phyloP scores from a whole-genome alignment of 2,888 invertebrate species.

The Pardosa pseudoannulata region DNA sequence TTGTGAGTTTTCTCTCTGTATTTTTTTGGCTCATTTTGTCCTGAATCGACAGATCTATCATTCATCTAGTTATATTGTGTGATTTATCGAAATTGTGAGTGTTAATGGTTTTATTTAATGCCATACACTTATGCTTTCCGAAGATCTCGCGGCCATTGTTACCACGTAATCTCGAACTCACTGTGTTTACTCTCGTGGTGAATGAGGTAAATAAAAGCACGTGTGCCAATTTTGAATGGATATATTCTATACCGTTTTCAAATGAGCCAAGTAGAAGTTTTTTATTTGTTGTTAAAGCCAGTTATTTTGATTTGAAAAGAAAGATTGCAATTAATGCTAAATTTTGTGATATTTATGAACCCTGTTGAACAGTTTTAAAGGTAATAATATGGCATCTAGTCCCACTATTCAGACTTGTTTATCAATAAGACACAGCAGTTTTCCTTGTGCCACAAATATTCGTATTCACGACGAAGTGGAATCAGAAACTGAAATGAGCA shows the following conservation, averaged over 20 bases:
- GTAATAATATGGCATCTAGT: constrained; percentile 58
- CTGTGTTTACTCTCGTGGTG: constrained; percentile 1
- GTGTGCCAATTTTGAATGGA: constrained; percentile 46
- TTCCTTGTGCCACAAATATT: constrained; percentile 30
- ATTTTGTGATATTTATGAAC: too few species aligned
- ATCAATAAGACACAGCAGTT: constrained; percentile 42
- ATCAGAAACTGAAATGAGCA: constrained; percentile 23
- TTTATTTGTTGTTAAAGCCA: neutral
- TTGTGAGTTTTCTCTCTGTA: too few species aligned
- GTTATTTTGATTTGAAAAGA: too few species aligned
- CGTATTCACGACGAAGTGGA: constrained; percentile 6
- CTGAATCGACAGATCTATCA: too few species aligned
- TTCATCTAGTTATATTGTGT: neutral
- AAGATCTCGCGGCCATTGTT: constrained; percentile 46
- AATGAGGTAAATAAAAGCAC: constrained; percentile 68
- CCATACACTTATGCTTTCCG: neutral
- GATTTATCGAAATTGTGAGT: neutral
- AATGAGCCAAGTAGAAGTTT: too few species aligned
- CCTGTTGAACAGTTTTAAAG: too few species aligned
- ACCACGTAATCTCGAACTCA: constrained; percentile 41
- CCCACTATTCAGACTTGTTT: constrained; percentile 32
- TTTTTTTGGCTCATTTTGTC: too few species aligned
- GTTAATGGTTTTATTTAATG: neutral
- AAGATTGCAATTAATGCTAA: neutral
- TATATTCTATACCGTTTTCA: too few species aligned